phyloP scores from a whole-genome alignment of 2,888 invertebrate species.

The Muschampia plurimacula region DNA sequence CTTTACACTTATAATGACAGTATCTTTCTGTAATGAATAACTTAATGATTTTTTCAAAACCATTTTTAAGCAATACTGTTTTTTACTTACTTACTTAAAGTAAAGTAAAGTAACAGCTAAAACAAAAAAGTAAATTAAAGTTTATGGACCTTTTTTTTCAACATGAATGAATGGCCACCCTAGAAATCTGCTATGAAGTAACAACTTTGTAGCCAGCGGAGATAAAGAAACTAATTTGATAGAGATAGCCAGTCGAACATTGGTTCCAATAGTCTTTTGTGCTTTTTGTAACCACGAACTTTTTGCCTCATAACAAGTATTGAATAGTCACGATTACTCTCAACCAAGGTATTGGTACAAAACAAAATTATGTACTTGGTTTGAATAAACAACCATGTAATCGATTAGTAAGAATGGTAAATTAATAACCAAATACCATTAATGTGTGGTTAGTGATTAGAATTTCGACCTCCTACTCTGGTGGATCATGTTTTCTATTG shows the following conservation, averaged over 20 bases:
- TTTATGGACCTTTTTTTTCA: neutral
- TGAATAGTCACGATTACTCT: slow-evolving; percentile 26
- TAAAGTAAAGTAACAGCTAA: too few relatives aligned
- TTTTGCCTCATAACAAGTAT: slow-evolving; percentile 13
- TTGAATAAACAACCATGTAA: slow-evolving; percentile 15
- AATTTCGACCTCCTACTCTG: neutral
- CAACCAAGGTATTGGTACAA: slow-evolving; percentile 14
- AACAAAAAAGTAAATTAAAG: neutral
- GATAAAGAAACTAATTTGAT: slow-evolving; percentile 39
- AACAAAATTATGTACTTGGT: slow-evolving; percentile 4
- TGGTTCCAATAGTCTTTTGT: slow-evolving; percentile 31
- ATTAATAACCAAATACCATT: slow-evolving; percentile 3
- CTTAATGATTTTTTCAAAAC: too few relatives aligned
- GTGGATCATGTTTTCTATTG: neutral
- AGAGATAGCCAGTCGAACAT: slow-evolving; percentile 35
- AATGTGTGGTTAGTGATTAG: slow-evolving; percentile 5
- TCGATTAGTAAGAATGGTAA: slow-evolving; percentile 8
- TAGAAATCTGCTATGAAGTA: slow-evolving; percentile 18
- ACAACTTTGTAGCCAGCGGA: slow-evolving; percentile 24
- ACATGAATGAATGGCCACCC: slow-evolving; percentile 9
- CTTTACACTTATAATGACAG: too few relatives aligned
- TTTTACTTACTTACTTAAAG: too few relatives aligned
- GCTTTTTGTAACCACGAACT: slow-evolving; percentile 17
- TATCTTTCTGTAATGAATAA: too few relatives aligned
- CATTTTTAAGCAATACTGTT: too few relatives aligned